These are phyloP conservation scores for Brachionus calyciflorus DNA, from an alignment of 1,140 invertebrate genomes.

Conservation along the genomic window DNA sequence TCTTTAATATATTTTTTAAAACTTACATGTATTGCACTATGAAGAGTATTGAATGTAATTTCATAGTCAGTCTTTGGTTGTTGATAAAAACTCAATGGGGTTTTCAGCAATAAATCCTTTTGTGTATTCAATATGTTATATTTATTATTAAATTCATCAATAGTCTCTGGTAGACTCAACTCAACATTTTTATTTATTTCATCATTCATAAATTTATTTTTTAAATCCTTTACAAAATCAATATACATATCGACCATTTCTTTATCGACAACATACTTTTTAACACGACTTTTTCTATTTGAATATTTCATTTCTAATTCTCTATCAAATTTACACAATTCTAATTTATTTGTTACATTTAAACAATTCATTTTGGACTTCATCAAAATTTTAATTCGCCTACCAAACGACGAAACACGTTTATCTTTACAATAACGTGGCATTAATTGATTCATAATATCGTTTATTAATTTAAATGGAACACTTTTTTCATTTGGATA, in stretches of 20 bases:
- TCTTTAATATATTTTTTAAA: not conserved
- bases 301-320: conserved; percentile 17
- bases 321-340: conserved; percentile 23
- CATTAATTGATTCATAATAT: conserved; percentile 13
- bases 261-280: conserved; percentile 11
- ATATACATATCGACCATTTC: conserved; percentile 23
- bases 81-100: not conserved
- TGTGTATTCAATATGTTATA: conserved; percentile 21
- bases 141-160: conserved; percentile 33
- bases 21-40: conserved; percentile 44
- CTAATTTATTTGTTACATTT: conserved; percentile 21
- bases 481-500: conserved; percentile 39
- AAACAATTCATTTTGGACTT: conserved; percentile 33
- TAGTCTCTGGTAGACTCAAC: not conserved
- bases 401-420: conserved; percentile 12
- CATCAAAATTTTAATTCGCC: conserved; percentile 43
- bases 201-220: conserved; percentile 11
- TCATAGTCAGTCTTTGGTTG: conserved; percentile 36
- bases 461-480: conserved; percentile 24
- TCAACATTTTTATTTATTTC: not conserved
- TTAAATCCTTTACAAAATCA: conserved; percentile 21
- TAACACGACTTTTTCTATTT: not conserved
- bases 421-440: not conserved
- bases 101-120: conserved; percentile 23
- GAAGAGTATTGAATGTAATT: conserved; percentile 29